These are phyloP conservation scores for Dryocosmus kuriphilus DNA, from an alignment of 2,888 invertebrate species.

Conservation along the genomic window DNA sequence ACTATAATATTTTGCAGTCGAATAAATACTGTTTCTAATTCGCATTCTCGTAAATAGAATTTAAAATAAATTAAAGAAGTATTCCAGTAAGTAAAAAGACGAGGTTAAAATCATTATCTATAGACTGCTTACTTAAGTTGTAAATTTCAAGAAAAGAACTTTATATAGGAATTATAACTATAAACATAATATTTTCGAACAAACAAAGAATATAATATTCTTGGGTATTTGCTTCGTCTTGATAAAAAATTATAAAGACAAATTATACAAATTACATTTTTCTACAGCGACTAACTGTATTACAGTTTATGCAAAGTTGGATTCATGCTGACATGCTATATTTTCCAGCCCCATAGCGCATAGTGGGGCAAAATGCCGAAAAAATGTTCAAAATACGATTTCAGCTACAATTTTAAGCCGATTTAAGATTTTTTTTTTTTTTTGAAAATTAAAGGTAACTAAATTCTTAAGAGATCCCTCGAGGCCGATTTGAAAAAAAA, in stretches of 20 bases:
- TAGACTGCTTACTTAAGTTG: neutral
- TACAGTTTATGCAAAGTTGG: neutral
- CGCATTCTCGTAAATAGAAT: neutral
- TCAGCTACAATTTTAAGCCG: no score
- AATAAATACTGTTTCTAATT: neutral
- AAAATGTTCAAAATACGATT: no score
- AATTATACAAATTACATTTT: slow-evolving; percentile 10
- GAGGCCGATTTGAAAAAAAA: no score
- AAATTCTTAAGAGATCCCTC: no score
- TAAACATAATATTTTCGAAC: neutral
- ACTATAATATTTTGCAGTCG: neutral
- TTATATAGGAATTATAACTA: neutral
- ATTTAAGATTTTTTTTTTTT: no score
- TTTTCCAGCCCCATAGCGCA: neutral
- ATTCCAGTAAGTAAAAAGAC: neutral
- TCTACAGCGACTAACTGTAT: slow-evolving; percentile 9
- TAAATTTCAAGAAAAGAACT: slow-evolving; percentile 8
- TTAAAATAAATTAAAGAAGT: slow-evolving; percentile 8
- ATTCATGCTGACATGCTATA: slow-evolving; percentile 29
- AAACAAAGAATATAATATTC: neutral
- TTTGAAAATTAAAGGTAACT: no score
- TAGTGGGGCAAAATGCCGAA: no score
- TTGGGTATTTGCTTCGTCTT: neutral
- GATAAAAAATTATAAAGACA: neutral
- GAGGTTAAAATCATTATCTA: neutral